These are phyloP conservation scores for Mamestra brassicae DNA, from an alignment of 2,888 invertebrate genomes.

Conservation along the genomic window DNA sequence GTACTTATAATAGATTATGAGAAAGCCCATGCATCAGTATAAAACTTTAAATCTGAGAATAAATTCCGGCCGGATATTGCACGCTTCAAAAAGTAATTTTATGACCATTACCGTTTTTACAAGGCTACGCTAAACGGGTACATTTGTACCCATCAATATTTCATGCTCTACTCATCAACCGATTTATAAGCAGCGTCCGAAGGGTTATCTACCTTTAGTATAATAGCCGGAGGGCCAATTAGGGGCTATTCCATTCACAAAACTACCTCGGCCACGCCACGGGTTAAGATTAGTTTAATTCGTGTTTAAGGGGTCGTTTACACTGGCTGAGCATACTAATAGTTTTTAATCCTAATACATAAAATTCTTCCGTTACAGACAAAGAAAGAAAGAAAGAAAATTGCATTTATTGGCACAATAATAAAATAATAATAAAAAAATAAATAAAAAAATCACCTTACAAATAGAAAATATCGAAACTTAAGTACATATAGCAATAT, in stretches of 20 bases:
- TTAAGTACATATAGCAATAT: too few species aligned
- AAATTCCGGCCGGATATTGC: conserved; percentile 32
- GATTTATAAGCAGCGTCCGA: conserved; percentile 58
- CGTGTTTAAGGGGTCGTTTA: conserved; percentile 63
- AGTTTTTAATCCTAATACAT: too few species aligned
- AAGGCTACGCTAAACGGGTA: conserved; percentile 31
- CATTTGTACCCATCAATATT: conserved; percentile 45
- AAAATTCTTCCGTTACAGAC: too few species aligned
- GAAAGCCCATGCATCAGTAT: neutral
- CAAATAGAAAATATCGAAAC: too few species aligned
- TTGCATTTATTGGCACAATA: too few species aligned
- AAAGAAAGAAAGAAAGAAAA: too few species aligned
- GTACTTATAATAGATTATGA: too few species aligned
- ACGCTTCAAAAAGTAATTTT: conserved; percentile 26
- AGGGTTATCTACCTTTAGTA: conserved; percentile 72
- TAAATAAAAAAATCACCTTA: too few species aligned
- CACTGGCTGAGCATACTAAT: conserved; percentile 40
- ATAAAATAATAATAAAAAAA: too few species aligned
- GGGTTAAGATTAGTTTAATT: conserved; percentile 75
- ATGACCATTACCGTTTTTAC: conserved; percentile 32
- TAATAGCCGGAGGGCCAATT: conserved; percentile 83
- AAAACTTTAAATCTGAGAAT: neutral
- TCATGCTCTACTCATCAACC: conserved; percentile 55
- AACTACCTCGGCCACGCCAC: conserved; percentile 81
- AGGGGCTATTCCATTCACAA: conserved; percentile 86